A percentile compares a stretch with the other conserved stretches of the same genome.
Evolutionary conservation across 2,888 invertebrate species (phyloP).

Genomic region (Habrosyne pyritoides): DNA sequence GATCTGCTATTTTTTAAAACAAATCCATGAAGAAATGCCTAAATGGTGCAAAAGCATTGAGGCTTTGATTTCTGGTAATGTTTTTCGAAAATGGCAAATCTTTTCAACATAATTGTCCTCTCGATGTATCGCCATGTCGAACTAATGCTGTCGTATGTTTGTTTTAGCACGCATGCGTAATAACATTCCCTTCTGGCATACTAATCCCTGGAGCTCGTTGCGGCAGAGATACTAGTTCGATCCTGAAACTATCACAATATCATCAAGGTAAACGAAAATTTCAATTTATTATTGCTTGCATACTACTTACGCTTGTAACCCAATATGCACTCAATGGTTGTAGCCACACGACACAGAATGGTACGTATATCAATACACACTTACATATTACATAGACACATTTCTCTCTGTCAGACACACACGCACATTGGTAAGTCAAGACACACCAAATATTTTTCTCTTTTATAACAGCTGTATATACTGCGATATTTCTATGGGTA

Average conservation of each 20-base stretch:
- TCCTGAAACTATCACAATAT: constrained; percentile 45
- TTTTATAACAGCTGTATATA: constrained; percentile 73
- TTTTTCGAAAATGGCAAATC: constrained; percentile 49
- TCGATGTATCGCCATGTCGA: constrained; percentile 48
- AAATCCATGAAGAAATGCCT: too few relatives aligned
- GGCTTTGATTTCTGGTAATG: constrained; percentile 7
- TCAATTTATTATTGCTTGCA: constrained; percentile 48
- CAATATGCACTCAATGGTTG: constrained; percentile 27
- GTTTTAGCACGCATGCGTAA: constrained; percentile 84
- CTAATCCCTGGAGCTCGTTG: constrained; percentile 76
- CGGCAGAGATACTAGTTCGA: constrained; percentile 62
- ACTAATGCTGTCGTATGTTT: constrained; percentile 81
- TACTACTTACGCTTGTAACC: constrained; percentile 39
- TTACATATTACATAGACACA: constrained; percentile 24
- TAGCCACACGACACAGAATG: constrained; percentile 27
- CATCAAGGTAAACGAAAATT: constrained; percentile 65
- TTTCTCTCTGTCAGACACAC: constrained; percentile 12
- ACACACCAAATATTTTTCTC: constrained; percentile 34
- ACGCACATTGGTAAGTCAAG: constrained; percentile 37
- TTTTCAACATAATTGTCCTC: constrained; percentile 33
- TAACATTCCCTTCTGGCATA: constrained; percentile 84
- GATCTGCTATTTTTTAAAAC: constrained; percentile 52
- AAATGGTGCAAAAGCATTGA: constrained; percentile 4
- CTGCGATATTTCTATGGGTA: constrained; percentile 35
- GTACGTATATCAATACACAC: constrained; percentile 53